Base-by-base conservation (phyloP, 2,888 invertebrate species). In the Drosophila yooni region DNA sequence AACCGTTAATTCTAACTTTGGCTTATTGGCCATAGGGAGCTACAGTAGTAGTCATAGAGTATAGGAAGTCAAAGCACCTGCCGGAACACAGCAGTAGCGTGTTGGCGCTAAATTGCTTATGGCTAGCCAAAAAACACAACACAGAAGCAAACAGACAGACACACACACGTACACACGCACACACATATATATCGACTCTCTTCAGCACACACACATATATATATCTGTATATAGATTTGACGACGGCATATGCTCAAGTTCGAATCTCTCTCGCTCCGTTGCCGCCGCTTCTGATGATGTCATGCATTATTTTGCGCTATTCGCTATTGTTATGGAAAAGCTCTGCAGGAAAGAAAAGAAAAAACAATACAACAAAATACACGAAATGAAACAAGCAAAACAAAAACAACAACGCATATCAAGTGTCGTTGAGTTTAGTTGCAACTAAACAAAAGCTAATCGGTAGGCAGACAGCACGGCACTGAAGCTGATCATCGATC, bases 261-360 rank as follows among this genome's bases (percentile, higher is more conserved):
- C 46, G 54, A 50, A 54, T 63, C 54, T 52, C 52, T 53, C 69
- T 68, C 54, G 38, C 74, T 33, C 65, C 46, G 21, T 64, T 64
- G 67, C 53, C 48, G 40, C 40, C 48, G 63, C 58, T 74, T 80
- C 59, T 66, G 74, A 70, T 84, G 85, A 85, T 85, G 85, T 90
- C 90, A 85, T 85, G 85, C 83, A 90, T 85, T 46, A 89, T 85
- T 89, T 89, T 85, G 81, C 56, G 68, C 51, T 54, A 65, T 89
- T 88, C 70, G 70, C 76, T 76, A 72, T 87, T 82, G 79, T 82
- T 85, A 82, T 85, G 82, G 79, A 81, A 87, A 84, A 74, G 66
- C 71, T 70, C 60, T 68, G 66, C 76, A 61, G 68, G 60, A 61
- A 72, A 59, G 69, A 77, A 56, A 62, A 74, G 78, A 72, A 70